Evolutionary conservation across 2,888 invertebrate species (phyloP), one percentile per base, ranked within the genome.

Genomic region (Heliconius hortense): DNA sequence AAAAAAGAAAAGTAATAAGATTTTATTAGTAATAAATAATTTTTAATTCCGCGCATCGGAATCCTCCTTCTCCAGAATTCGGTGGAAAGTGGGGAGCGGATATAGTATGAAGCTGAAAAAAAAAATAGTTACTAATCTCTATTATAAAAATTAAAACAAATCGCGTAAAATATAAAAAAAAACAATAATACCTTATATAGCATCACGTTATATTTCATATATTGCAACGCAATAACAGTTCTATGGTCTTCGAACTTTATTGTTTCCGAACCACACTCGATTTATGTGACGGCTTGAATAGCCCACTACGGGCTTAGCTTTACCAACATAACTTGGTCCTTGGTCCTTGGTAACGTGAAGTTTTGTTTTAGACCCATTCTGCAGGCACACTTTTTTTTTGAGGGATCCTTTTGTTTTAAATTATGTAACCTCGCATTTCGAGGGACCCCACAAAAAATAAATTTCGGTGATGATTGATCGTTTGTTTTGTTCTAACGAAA

Each of bases 281-380:
- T 93, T 93, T 93, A 93, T 93, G 93, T 86, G 92, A 89, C 89
- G 85, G 87, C 85, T 87, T 84, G 86, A 91, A 89, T 87, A 86
- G 85, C 83, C 88, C 88, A 88, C 87, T 89, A 64, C 74, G 74
- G 74, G 74, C 43, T 86, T 86, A 84, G 84, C 75, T 81, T 85
- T 86, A 88, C 87, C 87, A 88, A 88, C 87, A 89, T 86, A 89
- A 87, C 88, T 88, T 86, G 86, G 86, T 87, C 35, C 10, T 35
- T 10, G 7, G 48, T 21, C 48, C 48, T 48, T 48, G 8, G 89
- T 86, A 89, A 88, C 88, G 87, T 86, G 80, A 88, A 78, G 86
- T 90, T 90, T 91, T 92, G 89, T 91, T 89, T 88, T 85, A 84
- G 80, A 82, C 84, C 86, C 86, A 88, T 89, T 86, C 89, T 83